Percentiles rank a stretch among this genome's conserved stretches.
phyloP scores from a whole-genome alignment of 1,140 invertebrate genomes.

The Stratiolaelaps scimitus region DNA sequence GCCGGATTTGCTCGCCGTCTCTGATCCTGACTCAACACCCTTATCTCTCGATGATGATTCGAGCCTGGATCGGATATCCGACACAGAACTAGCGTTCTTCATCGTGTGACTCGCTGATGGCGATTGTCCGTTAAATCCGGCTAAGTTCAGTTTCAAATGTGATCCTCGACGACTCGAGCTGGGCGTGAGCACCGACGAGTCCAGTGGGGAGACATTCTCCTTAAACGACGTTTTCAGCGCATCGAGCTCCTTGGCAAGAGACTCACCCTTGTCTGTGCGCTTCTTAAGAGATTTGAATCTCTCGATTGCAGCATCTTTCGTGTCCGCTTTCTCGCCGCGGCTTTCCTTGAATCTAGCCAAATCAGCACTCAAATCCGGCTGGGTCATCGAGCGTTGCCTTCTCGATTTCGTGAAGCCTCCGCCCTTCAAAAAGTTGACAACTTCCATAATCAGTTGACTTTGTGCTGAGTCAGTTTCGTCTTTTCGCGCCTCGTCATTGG shows the following conservation, averaged over 20 bases:
- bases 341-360: not conserved
- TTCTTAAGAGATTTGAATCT: not conserved
- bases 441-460: slow-evolving; percentile 13
- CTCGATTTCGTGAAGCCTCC: not conserved
- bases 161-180: too few species aligned
- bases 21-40: too few species aligned
- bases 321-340: not conserved
- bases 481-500: not conserved
- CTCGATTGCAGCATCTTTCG: not conserved
- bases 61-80: too few species aligned
- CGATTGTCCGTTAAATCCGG: too few species aligned
- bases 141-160: too few species aligned
- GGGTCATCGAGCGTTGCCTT: slow-evolving; percentile 20
- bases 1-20: too few species aligned
- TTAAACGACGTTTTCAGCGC: slow-evolving; percentile 8
- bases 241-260: slow-evolving; percentile 1
- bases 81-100: too few species aligned
- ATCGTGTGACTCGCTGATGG: too few species aligned
- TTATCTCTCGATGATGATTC: too few species aligned
- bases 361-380: slow-evolving; percentile 6
- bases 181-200: too few species aligned
- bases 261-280: not conserved
- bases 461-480: not conserved
- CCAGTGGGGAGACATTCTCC: not conserved
- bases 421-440: slow-evolving; percentile 16